phyloP scores from a whole-genome alignment of 1,140 invertebrate species.

The Atta cephalotes region DNA sequence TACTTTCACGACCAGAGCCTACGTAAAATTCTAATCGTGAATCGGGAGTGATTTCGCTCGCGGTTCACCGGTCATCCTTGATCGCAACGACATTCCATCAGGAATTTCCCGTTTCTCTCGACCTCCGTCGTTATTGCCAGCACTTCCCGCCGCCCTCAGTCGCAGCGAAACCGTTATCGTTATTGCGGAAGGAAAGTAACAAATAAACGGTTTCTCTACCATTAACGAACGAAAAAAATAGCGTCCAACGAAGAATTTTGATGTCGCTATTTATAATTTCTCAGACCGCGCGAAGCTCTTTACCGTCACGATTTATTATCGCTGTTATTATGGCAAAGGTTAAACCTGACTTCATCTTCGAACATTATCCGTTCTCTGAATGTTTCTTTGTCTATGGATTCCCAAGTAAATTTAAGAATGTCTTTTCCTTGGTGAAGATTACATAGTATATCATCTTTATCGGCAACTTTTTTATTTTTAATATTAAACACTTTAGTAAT shows the following conservation, averaged over 20 bases:
- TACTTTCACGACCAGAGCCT: not conserved
- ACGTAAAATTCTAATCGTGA: slow-evolving; percentile 57
- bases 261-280: slow-evolving; percentile 16
- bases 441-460: not conserved
- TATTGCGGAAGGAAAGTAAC: slow-evolving; percentile 1
- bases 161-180: slow-evolving; percentile 6
- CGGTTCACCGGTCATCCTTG: slow-evolving; percentile 73
- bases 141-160: not conserved
- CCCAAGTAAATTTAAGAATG: not conserved
- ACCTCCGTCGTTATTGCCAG: not conserved
- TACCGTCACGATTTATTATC: slow-evolving; percentile 22
- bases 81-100: slow-evolving; percentile 70
- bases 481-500: not conserved
- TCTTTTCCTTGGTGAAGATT: slow-evolving; percentile 8
- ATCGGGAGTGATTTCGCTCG: slow-evolving; percentile 35
- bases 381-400: not conserved
- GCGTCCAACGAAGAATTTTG: slow-evolving; percentile 16
- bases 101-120: slow-evolving; percentile 73
- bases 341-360: slow-evolving; percentile 34
- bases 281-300: not conserved
- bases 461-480: not conserved
- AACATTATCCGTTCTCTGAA: slow-evolving; percentile 25
- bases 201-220: not conserved
- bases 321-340: slow-evolving; percentile 42
- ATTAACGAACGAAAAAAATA: slow-evolving; percentile 13